Conservation (phyloP, 2,113 vertebrate genomes). For the Phalacrocorax pelagicus region DNA sequence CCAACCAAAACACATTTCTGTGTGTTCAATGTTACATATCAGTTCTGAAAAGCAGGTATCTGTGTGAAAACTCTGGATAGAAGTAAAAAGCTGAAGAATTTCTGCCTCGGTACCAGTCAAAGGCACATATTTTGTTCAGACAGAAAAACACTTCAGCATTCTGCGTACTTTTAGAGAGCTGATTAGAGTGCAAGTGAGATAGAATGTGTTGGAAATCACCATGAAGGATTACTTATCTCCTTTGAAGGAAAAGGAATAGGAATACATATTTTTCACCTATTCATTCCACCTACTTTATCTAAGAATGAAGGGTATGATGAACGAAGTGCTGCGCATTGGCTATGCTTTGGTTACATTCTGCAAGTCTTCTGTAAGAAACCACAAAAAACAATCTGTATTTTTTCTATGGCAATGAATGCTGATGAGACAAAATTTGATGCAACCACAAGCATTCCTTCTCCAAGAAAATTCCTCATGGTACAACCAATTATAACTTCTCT, state of each 20-base stretch:
- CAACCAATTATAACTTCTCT: background rate
- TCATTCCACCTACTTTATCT: background rate
- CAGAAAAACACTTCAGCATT: background rate
- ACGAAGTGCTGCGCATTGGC: background rate
- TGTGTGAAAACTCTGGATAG: background rate
- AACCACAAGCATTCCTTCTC: background rate
- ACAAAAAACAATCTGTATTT: background rate
- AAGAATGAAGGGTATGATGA: background rate
- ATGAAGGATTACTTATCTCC: background rate
- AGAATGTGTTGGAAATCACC: background rate
- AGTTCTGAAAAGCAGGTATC: background rate
- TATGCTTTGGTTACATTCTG: background rate
- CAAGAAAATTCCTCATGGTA: background rate
- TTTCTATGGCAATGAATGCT: background rate
- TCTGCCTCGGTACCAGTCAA: background rate
- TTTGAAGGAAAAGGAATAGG: background rate
- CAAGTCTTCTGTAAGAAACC: background rate
- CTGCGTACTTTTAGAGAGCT: background rate
- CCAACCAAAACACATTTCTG: too few species aligned
- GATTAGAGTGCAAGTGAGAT: background rate
- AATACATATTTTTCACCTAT: background rate
- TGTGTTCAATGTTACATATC: background rate
- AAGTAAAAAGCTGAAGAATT: background rate
- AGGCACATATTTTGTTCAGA: background rate
- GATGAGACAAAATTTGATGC: background rate